Conservation (phyloP, 37 sponge, comb jelly and placozoan species). For the Spongia lamella region DNA sequence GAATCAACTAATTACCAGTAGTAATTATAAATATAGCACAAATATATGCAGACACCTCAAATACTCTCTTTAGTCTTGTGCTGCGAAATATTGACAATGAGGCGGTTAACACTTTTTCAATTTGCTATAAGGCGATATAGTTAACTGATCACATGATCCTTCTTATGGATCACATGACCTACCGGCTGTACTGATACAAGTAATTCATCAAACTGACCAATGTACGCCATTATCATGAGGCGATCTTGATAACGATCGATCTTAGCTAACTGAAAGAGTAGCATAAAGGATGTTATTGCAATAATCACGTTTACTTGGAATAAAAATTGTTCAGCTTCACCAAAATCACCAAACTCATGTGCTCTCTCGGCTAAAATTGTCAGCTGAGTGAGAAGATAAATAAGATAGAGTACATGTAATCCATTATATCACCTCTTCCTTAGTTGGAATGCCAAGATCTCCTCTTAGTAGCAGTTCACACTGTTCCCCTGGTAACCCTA, state of each 20-base stretch:
- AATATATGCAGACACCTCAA: constrained; percentile 51
- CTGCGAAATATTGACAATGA: constrained; percentile 73
- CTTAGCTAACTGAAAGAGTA: constrained; percentile 79
- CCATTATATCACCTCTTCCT: constrained; percentile 84
- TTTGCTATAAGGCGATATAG: constrained; percentile 33
- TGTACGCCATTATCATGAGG: constrained; percentile 76
- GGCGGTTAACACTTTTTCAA: constrained; percentile 66
- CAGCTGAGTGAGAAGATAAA: constrained; percentile 21
- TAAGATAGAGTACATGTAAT: neutral
- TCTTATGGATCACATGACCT: constrained; percentile 9
- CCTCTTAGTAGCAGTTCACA: constrained; percentile 81
- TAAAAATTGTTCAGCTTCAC: constrained; percentile 86
- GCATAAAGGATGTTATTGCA: no score
- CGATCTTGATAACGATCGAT: constrained; percentile 72
- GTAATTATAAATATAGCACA: neutral
- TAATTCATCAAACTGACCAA: constrained; percentile 89
- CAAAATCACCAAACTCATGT: constrained; percentile 44
- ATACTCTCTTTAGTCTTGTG: constrained; percentile 63
- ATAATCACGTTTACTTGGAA: constrained; percentile 51
- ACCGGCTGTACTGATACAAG: constrained; percentile 61
- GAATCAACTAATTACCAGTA: constrained; percentile 57
- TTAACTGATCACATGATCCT: neutral
- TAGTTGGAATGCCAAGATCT: constrained; percentile 47
- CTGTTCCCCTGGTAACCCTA: constrained; percentile 68
- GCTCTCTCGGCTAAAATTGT: constrained; percentile 49